Conservation (phyloP, 2,888 invertebrate species). For the Timandra comae region DNA sequence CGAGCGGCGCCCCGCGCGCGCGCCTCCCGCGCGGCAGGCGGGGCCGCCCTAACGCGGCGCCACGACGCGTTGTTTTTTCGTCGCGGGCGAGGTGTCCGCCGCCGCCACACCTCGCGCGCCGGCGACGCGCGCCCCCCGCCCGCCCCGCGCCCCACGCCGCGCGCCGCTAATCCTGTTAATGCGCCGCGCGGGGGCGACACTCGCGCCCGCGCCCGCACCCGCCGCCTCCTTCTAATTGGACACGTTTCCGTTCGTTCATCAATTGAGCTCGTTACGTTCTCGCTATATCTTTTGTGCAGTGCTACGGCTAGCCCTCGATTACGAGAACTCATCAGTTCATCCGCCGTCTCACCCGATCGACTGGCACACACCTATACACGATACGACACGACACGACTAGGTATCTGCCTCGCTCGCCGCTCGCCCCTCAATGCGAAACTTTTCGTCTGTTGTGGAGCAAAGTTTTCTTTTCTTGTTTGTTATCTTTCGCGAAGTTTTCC, state of each 20-base stretch:
- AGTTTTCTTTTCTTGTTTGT: conserved; percentile 20
- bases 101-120: conserved; percentile 55
- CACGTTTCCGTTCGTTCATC: conserved; percentile 75
- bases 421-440: conserved; percentile 20
- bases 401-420: conserved; percentile 2
- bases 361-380: conserved; percentile 5
- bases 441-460: conserved; percentile 19
- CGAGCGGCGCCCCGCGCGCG: conserved; percentile 62
- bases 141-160: conserved; percentile 35
- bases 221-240: conserved; percentile 75
- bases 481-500: conserved; percentile 18
- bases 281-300: conserved; percentile 59
- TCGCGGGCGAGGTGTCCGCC: conserved; percentile 70
- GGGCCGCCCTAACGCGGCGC: conserved; percentile 59
- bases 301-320: conserved; percentile 37
- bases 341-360: conserved; percentile 19
- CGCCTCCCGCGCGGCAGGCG: conserved; percentile 57
- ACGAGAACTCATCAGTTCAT: conserved; percentile 21
- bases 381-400: too few relatives aligned
- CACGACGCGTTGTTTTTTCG: conserved; percentile 65
- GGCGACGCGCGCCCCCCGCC: conserved; percentile 31
- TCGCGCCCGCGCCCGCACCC: conserved; percentile 45
- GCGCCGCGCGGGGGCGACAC: conserved; percentile 58
- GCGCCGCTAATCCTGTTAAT: conserved; percentile 70
- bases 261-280: conserved; percentile 72